These are phyloP conservation scores for Ophiodon elongatus DNA, from an alignment of 2,113 vertebrate species.

Conservation along the genomic window DNA sequence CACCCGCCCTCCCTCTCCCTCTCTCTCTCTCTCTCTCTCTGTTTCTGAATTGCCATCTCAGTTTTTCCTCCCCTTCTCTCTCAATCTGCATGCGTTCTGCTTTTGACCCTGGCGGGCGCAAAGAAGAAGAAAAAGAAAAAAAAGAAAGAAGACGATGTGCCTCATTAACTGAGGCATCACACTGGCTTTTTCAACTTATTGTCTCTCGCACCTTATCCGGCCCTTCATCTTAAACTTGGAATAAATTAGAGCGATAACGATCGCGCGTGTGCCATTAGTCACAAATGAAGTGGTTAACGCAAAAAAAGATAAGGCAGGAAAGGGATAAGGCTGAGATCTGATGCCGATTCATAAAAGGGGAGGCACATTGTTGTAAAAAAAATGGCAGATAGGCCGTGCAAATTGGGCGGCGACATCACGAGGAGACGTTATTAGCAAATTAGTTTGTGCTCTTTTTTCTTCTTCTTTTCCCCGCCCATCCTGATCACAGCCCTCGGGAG, in stretches of 20 bases:
- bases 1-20: constrained; percentile 50
- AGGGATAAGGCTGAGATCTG: constrained; percentile 82
- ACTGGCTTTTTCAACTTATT: constrained; percentile 78
- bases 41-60: constrained; percentile 60
- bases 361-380: constrained; percentile 72
- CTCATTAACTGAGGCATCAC: constrained; percentile 82
- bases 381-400: constrained; percentile 78
- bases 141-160: constrained; percentile 56
- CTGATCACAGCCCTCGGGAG: constrained; percentile 60
- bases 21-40: constrained; percentile 42
- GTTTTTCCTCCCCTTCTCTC: constrained; percentile 59
- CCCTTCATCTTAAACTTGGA: constrained; percentile 83
- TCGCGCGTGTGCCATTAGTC: constrained; percentile 82
- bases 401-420: constrained; percentile 79
- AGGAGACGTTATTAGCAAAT: constrained; percentile 80
- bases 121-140: constrained; percentile 34
- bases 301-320: constrained; percentile 23
- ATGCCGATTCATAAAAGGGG: constrained; percentile 77
- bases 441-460: constrained; percentile 59
- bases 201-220: constrained; percentile 79
- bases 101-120: constrained; percentile 72
- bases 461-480: constrained; percentile 57
- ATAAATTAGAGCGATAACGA: constrained; percentile 84
- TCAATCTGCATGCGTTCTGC: constrained; percentile 69
- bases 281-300: constrained; percentile 86